Percentiles rank a stretch among this genome's conserved stretches.
phyloP scores from a whole-genome alignment of 1,140 invertebrate genomes.

The Drosophila tsacasi region DNA sequence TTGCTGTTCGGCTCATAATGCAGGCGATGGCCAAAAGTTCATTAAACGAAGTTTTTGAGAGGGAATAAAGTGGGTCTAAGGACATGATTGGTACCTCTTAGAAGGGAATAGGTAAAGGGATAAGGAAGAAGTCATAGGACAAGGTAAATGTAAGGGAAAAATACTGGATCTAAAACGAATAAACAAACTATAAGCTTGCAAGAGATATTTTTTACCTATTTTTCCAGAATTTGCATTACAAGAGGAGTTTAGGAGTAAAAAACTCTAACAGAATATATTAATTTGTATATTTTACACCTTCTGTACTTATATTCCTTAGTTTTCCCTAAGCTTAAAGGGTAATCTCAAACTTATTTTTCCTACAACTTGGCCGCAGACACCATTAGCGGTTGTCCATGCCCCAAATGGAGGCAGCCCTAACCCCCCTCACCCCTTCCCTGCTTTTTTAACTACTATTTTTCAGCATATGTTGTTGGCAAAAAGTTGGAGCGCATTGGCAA shows the following conservation, averaged over 20 bases:
- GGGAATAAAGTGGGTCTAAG: neutral
- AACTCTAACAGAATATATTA: neutral
- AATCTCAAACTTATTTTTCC: slow-evolving; percentile 21
- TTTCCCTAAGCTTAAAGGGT: neutral
- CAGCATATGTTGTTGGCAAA: slow-evolving; percentile 6
- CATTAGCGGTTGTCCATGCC: slow-evolving; percentile 65
- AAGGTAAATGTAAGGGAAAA: too few relatives aligned
- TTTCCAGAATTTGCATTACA: neutral
- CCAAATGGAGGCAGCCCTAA: slow-evolving; percentile 12
- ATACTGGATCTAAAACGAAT: too few relatives aligned
- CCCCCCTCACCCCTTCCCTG: too few relatives aligned
- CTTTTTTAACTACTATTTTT: slow-evolving; percentile 13
- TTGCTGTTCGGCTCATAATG: slow-evolving; percentile 45
- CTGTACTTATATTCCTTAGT: neutral
- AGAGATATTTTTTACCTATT: neutral
- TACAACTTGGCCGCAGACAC: slow-evolving; percentile 52
- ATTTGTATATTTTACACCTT: too few relatives aligned
- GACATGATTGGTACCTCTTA: neutral
- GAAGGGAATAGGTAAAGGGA: too few relatives aligned
- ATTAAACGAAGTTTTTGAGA: slow-evolving; percentile 34
- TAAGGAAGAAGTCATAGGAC: neutral
- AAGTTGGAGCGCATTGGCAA: slow-evolving; percentile 27
- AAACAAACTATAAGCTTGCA: too few relatives aligned
- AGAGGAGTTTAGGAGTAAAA: neutral
- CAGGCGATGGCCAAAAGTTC: slow-evolving; percentile 45